These are phyloP conservation scores for Sphyrna mokarran DNA, from an alignment of 2,113 vertebrate species.

Conservation along the genomic window DNA sequence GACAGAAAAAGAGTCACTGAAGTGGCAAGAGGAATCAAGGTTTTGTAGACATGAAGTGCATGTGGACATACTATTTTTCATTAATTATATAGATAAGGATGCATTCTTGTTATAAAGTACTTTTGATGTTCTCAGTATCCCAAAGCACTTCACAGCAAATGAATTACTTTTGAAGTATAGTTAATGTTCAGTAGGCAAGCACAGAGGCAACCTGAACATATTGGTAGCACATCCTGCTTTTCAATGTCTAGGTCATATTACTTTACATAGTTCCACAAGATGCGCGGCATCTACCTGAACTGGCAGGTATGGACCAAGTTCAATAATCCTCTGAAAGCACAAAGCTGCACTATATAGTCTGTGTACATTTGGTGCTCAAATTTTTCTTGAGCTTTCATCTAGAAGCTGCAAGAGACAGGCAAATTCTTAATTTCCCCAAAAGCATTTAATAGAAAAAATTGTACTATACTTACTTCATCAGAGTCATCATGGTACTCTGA, in stretches of 20 bases:
- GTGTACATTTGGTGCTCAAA: background rate
- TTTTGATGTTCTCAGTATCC: background rate
- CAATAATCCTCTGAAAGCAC: background rate
- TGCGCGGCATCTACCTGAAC: no score
- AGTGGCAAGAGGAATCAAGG: background rate
- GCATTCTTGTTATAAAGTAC: background rate
- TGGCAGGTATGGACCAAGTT: background rate
- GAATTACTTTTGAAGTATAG: background rate
- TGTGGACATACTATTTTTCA: background rate
- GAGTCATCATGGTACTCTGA: slow-evolving; percentile 79
- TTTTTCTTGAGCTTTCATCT: background rate
- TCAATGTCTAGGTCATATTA: no score
- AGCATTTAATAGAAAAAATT: background rate
- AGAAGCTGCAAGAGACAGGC: background rate
- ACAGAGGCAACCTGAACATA: background rate
- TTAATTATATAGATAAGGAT: background rate
- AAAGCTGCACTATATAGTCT: background rate
- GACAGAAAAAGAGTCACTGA: background rate
- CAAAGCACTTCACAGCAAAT: background rate
- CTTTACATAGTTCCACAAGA: background rate
- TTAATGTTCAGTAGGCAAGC: background rate
- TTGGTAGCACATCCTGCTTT: background rate
- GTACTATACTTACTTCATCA: slow-evolving; percentile 67
- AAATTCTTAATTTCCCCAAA: background rate
- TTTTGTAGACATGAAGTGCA: background rate